Evolutionary conservation across 2,113 vertebrate genomes (phyloP), one percentile per base, ranked within the genome.

Genomic region (Ivindomyrus marchei): DNA sequence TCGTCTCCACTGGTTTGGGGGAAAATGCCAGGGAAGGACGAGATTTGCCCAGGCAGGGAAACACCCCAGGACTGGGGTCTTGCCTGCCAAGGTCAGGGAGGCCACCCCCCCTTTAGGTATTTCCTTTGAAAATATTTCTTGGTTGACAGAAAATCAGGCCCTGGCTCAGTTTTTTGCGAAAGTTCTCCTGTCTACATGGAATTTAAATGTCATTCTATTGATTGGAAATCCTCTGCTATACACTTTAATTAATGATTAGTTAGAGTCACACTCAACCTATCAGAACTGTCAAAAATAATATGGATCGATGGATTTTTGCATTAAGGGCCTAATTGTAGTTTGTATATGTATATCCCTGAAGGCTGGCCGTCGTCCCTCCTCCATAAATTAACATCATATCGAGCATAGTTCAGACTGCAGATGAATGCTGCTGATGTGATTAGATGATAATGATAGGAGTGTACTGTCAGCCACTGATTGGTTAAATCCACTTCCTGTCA

Each of bases 41-140:
- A 46, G 80, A 84, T 84, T 19, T 84, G 21, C 39, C 45, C 39
- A 3, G 21, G 52, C 39, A 31, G 46, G 42, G 36, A 50, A 62
- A 66, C 77, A 27, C 77, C 56, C 27, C 11, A 52, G 46, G 50
- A n/a, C 21, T 74, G 24, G 24, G 42, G 39, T 19, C 52, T 45
- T 42, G 66, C 19, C 74, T 88, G 66, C 21, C 21, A 52, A 42
- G 77, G 31, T 52, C 74, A 3, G 50, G 66, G 52, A 24, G 52
- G 17, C 50, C 4, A 19, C 52, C 17, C 52, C 17, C 52, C 4
- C 52, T 53, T 53, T 89, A 91, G 87, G 87, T 88, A 86, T 89
- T 87, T 86, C 62, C 62, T 39, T 89, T 85, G 90, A 66, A 88
- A 92, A 92, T 90, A 91, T 80, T 52, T 50, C 89, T 89, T 87